These are phyloP conservation scores for Hydrophis major DNA, from an alignment of 2,797 vertebrate species.

Conservation along the genomic window DNA sequence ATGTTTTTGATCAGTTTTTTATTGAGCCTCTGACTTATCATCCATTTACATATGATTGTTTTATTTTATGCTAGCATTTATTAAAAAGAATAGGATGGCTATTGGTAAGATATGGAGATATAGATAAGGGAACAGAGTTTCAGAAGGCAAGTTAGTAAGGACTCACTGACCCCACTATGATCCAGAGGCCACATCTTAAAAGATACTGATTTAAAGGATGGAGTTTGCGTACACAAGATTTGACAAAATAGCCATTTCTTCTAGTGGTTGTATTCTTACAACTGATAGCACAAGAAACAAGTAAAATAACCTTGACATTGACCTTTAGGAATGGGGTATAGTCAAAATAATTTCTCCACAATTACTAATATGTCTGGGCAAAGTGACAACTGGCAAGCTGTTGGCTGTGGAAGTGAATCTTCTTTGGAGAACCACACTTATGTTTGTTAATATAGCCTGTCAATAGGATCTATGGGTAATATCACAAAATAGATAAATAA, in stretches of 20 bases:
- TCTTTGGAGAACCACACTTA: conserved; percentile 44
- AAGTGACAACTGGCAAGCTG: conserved; percentile 66
- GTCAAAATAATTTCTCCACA: conserved; percentile 65
- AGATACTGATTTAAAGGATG: conserved; percentile 15
- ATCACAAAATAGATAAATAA: conserved; percentile 37
- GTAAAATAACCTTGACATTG: conserved; percentile 69
- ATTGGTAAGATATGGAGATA: neutral
- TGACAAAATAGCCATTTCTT: conserved; percentile 55
- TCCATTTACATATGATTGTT: neutral
- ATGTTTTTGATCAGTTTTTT: neutral
- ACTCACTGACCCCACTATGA: neutral
- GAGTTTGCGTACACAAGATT: neutral
- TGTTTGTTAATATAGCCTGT: conserved; percentile 53
- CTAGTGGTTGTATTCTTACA: conserved; percentile 62
- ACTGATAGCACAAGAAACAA: conserved; percentile 42
- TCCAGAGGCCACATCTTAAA: neutral
- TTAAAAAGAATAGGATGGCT: neutral
- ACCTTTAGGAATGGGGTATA: conserved; percentile 66
- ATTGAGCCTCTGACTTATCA: neutral
- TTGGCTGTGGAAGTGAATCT: conserved; percentile 60
- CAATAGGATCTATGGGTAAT: conserved; percentile 49
- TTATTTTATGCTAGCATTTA: neutral
- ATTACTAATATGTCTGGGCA: conserved; percentile 71
- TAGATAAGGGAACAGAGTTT: neutral
- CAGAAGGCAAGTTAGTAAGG: neutral